Evolutionary conservation across 2,888 invertebrate species (phyloP).

Genomic region (Pocota personata): DNA sequence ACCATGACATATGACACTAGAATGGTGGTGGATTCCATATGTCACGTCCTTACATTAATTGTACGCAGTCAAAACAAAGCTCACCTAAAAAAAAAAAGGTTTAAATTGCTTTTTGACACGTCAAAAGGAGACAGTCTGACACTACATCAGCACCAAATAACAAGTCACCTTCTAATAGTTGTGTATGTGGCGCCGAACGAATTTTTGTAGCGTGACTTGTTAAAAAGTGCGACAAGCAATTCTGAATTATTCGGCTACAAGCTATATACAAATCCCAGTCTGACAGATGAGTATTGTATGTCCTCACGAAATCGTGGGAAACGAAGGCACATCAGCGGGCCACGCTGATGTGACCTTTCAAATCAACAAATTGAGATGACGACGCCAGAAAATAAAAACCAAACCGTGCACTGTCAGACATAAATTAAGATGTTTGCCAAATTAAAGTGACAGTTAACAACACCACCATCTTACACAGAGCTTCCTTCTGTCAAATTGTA

Average conservation of each 20-base stretch:
- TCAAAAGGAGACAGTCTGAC: background rate
- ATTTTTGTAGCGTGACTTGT: conserved; percentile 14
- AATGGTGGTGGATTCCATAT: background rate
- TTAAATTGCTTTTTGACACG: conserved; percentile 34
- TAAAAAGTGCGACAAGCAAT: conserved; percentile 28
- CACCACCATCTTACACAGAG: background rate
- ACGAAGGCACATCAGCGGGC: conserved; percentile 6
- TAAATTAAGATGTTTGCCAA: conserved; percentile 14
- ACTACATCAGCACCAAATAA: background rate
- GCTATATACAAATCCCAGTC: conserved; percentile 5
- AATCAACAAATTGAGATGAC: conserved; percentile 41
- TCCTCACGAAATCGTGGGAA: conserved; percentile 64
- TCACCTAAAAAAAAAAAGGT: conserved; percentile 3
- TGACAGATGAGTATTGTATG: conserved; percentile 52
- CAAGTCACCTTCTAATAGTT: background rate
- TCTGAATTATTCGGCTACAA: conserved; percentile 10
- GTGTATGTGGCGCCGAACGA: background rate
- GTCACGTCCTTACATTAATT: conserved; percentile 37
- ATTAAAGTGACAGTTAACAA: conserved; percentile 27
- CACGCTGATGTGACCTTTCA: conserved; percentile 57
- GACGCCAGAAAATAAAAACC: background rate
- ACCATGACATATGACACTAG: background rate
- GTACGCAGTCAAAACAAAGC: conserved; percentile 23
- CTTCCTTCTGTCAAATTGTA: conserved; percentile 22
- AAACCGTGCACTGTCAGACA: background rate